Evolutionary conservation across 2,113 vertebrate species (phyloP).

Genomic region (Thryonomys swinderianus): DNA sequence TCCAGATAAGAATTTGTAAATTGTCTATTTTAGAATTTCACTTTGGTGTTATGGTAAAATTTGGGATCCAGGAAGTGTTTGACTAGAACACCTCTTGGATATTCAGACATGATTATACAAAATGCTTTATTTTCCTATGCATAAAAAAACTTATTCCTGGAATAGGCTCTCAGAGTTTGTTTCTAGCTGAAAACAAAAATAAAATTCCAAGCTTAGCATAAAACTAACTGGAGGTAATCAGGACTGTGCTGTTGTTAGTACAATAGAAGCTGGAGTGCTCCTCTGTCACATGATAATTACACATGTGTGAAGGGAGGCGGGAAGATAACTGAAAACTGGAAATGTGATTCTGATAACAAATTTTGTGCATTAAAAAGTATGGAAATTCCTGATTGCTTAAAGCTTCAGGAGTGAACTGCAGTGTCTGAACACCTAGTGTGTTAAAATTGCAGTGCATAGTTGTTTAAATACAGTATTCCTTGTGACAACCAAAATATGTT

Average conservation of each 20-base stretch:
- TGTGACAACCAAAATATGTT: conserved; percentile 86
- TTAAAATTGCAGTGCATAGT: conserved; percentile 85
- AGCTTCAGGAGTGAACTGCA: conserved; percentile 85
- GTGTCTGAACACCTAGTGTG: conserved; percentile 84
- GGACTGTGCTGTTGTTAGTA: conserved; percentile 34
- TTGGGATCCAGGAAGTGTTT: conserved; percentile 60
- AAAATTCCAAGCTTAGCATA: conserved; percentile 55
- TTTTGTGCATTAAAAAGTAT: conserved; percentile 61
- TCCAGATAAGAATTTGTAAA: conserved; percentile 56
- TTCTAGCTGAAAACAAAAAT: conserved; percentile 44
- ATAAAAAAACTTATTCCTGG: conserved; percentile 72
- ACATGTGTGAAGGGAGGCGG: conserved; percentile 18
- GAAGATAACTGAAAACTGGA: conserved; percentile 81
- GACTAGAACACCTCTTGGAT: conserved; percentile 59
- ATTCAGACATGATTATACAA: conserved; percentile 54
- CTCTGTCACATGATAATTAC: conserved; percentile 52
- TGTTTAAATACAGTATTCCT: conserved; percentile 88
- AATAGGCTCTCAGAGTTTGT: conserved; percentile 65
- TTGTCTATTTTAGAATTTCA: conserved; percentile 50
- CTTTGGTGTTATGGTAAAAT: conserved; percentile 64
- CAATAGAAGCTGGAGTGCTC: conserved; percentile 28
- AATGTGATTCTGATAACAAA: conserved; percentile 79
- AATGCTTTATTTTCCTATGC: conserved; percentile 77
- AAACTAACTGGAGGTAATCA: conserved; percentile 51
- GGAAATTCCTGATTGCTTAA: conserved; percentile 82